Conservation (phyloP, 2,888 invertebrate species). For the Seira sanloemensis region DNA sequence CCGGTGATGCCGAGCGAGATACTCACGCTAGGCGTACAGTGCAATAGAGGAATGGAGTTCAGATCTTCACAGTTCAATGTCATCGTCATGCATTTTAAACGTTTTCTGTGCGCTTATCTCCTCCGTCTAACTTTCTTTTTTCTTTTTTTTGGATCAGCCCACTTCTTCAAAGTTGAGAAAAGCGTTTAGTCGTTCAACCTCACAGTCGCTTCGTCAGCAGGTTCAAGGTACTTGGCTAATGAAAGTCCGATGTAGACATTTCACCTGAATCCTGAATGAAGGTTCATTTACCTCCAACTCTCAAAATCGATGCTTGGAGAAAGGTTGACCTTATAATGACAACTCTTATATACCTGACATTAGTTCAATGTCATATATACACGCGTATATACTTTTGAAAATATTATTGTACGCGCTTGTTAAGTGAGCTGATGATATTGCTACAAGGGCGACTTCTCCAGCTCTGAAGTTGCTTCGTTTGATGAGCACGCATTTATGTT, state of each 20-base stretch:
- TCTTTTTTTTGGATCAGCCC: background rate
- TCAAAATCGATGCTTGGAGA: background rate
- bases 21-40: background rate
- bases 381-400: no score
- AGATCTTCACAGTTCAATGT: background rate
- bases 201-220: background rate
- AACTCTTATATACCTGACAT: no score
- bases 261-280: background rate
- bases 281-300: background rate
- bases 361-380: background rate
- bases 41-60: background rate
- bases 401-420: no score
- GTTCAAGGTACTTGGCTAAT: background rate
- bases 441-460: no score
- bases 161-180: background rate
- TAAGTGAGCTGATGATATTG: no score
- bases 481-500: no score
- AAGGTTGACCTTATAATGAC: background rate
- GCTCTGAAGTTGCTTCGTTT: no score
- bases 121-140: background rate
- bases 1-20: background rate
- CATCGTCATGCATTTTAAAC: slow-evolving; percentile 4
- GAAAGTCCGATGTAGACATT: background rate
- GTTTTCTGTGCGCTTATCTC: background rate
- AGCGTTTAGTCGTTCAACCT: background rate